Evolutionary conservation across 2,888 invertebrate species (phyloP).

Genomic region (Drosophila sordidula): DNA sequence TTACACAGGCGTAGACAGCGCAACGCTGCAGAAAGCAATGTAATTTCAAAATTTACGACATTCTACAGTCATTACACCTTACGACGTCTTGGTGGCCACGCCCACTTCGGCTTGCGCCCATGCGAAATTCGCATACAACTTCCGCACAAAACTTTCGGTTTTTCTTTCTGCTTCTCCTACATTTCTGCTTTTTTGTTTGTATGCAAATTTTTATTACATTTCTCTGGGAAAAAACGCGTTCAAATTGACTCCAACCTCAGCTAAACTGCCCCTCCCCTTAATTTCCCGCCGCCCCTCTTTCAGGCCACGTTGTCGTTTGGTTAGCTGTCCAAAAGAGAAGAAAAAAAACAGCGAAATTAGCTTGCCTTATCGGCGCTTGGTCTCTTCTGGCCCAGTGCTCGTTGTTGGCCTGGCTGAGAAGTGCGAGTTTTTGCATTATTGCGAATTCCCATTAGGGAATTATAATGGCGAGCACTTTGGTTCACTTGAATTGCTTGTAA

Average conservation of each 20-base stretch:
- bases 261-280: background rate
- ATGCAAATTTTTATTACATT: slow-evolving; percentile 72
- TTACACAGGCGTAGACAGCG: slow-evolving; percentile 65
- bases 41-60: slow-evolving; percentile 78
- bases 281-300: background rate
- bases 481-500: slow-evolving; percentile 40
- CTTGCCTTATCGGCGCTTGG: slow-evolving; percentile 56
- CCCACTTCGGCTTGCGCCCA: slow-evolving; percentile 64
- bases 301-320: slow-evolving; percentile 26
- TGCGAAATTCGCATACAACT: slow-evolving; percentile 76
- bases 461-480: slow-evolving; percentile 69
- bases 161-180: slow-evolving; percentile 17
- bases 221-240: slow-evolving; percentile 41
- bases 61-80: slow-evolving; percentile 78
- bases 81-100: slow-evolving; percentile 55
- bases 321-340: slow-evolving; percentile 26
- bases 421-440: slow-evolving; percentile 71
- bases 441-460: slow-evolving; percentile 59
- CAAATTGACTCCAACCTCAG: slow-evolving; percentile 29
- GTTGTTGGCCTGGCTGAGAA: slow-evolving; percentile 27
- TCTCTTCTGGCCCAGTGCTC: slow-evolving; percentile 18
- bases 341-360: slow-evolving; percentile 38
- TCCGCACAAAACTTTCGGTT: slow-evolving; percentile 66
- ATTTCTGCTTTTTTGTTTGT: slow-evolving; percentile 45
- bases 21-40: slow-evolving; percentile 51